These are phyloP conservation scores for Tenrec ecaudatus DNA, from an alignment of 2,113 vertebrate species.

Conservation along the genomic window DNA sequence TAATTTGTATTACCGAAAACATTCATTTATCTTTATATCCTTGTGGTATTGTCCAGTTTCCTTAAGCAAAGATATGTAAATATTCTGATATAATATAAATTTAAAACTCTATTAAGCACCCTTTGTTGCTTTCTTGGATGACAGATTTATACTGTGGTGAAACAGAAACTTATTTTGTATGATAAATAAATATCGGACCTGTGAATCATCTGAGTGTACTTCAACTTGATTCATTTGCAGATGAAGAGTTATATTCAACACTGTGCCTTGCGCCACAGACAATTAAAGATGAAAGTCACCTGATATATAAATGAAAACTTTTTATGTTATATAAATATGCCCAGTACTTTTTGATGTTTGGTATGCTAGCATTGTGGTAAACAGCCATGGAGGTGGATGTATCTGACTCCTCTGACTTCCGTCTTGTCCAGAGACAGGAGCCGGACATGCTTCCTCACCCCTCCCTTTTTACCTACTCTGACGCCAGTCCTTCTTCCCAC, in stretches of 20 bases:
- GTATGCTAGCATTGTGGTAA: background rate
- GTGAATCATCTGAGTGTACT: background rate
- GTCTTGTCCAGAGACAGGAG: too few species aligned
- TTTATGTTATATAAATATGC: background rate
- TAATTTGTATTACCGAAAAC: background rate
- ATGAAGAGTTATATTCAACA: background rate
- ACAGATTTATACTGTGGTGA: background rate
- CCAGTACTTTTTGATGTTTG: background rate
- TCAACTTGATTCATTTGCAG: background rate
- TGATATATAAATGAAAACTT: background rate
- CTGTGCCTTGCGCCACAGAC: background rate
- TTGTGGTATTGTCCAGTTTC: background rate
- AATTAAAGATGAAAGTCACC: background rate
- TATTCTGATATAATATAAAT: background rate
- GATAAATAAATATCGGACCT: background rate
- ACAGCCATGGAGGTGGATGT: too few species aligned
- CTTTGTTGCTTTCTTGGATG: background rate
- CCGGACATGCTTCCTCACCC: too few species aligned
- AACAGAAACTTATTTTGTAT: background rate
- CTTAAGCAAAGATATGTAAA: background rate
- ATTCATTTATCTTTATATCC: background rate
- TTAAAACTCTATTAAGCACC: background rate
- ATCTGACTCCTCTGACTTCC: too few species aligned
- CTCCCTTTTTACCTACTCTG: too few species aligned
- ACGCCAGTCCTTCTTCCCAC: too few species aligned